phyloP scores from a whole-genome alignment of 2,113 vertebrate genomes.

The Poeciliopsis occidentalis region DNA sequence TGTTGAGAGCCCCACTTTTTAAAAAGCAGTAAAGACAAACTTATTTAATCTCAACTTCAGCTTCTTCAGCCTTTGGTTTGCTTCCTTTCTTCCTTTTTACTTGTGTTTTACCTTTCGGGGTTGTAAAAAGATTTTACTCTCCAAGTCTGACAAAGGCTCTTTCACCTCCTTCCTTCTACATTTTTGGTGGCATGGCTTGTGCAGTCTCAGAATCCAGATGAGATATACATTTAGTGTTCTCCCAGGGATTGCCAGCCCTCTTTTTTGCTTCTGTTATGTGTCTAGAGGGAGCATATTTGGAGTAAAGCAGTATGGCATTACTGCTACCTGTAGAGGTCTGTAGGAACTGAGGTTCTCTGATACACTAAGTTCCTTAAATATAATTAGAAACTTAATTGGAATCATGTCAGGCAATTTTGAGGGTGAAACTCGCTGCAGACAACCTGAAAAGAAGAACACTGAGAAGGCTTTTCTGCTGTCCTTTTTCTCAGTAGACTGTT shows the following conservation, averaged over 20 bases:
- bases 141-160: constrained; percentile 35
- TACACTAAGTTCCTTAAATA: constrained; percentile 75
- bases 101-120: constrained; percentile 54
- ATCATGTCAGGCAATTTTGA: constrained; percentile 73
- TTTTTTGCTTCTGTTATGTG: constrained; percentile 23
- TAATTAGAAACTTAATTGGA: constrained; percentile 80
- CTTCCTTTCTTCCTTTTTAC: constrained; percentile 56
- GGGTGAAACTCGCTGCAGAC: constrained; percentile 58
- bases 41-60: constrained; percentile 58
- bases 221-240: constrained; percentile 28
- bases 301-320: constrained; percentile 23
- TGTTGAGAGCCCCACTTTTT: constrained; percentile 53
- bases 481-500: constrained; percentile 4
- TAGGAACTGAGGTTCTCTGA: constrained; percentile 62
- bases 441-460: constrained; percentile 47
- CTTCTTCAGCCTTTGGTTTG: constrained; percentile 60
- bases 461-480: constrained; percentile 21
- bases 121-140: constrained; percentile 47
- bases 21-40: constrained; percentile 53
- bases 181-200: constrained; percentile 30
- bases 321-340: constrained; percentile 35
- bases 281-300: constrained; percentile 10
- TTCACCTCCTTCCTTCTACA: constrained; percentile 31
- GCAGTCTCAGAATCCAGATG: constrained; percentile 39
- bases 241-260: constrained; percentile 5